phyloP scores from a whole-genome alignment of 2,113 vertebrate species.

The Chaetodon auriga region DNA sequence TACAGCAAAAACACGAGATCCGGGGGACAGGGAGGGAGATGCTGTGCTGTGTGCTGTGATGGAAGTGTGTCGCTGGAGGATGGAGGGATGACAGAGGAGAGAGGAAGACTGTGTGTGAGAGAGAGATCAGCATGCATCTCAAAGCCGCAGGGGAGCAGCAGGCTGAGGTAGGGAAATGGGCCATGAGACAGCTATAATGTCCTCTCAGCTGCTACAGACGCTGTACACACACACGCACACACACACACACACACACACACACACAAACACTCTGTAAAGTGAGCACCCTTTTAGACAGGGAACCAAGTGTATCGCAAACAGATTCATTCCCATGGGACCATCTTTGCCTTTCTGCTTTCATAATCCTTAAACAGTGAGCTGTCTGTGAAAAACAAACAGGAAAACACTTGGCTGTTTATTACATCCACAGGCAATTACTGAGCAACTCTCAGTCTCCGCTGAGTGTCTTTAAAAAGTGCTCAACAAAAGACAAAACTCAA shows the following conservation, averaged over 20 bases:
- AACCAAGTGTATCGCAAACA: conserved; percentile 53
- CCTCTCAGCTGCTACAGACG: conserved; percentile 58
- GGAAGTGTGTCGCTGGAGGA: conserved; percentile 42
- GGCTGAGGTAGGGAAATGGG: conserved; percentile 70
- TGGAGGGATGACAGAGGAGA: conserved; percentile 28
- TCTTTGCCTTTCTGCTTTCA: conserved; percentile 48
- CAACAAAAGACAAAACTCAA: background rate
- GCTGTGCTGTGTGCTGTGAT: conserved; percentile 18
- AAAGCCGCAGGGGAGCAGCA: conserved; percentile 58
- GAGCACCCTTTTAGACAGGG: conserved; percentile 52
- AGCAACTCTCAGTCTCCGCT: conserved; percentile 10
- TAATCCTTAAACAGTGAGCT: conserved; percentile 54
- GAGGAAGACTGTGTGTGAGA: conserved; percentile 14
- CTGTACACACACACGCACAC: conserved; percentile 61
- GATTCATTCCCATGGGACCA: conserved; percentile 49
- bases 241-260: conserved; percentile 57
- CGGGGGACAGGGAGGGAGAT: background rate
- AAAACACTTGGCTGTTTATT: conserved; percentile 20
- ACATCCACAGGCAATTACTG: conserved; percentile 40
- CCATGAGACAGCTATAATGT: conserved; percentile 75
- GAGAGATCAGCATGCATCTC: conserved; percentile 56
- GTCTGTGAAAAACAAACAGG: conserved; percentile 30
- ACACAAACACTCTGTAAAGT: conserved; percentile 39
- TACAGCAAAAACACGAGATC: conserved; percentile 20
- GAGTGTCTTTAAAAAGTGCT: background rate